A percentile compares a stretch with the other conserved stretches of the same genome.
Conservation (phyloP, 2,113 vertebrate species). For the Salvelinus fontinalis region DNA sequence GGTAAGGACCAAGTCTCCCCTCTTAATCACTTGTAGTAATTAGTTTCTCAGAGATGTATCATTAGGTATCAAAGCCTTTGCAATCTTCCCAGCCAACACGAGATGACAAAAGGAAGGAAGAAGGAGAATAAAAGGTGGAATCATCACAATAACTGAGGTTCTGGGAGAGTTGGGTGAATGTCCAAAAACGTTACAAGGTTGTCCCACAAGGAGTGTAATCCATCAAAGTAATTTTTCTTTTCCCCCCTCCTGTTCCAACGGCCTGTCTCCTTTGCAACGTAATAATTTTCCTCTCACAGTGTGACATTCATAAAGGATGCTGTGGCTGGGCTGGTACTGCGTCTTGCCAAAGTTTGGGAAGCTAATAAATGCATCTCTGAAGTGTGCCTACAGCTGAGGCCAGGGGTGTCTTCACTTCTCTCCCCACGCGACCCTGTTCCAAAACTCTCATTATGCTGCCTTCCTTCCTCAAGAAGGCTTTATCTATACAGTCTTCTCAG, state of each 20-base stretch:
- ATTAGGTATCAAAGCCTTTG: slow-evolving; percentile 32
- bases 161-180: slow-evolving; percentile 61
- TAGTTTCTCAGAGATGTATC: slow-evolving; percentile 45
- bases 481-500: not conserved
- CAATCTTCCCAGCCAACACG: slow-evolving; percentile 8
- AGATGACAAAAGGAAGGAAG: slow-evolving; percentile 17
- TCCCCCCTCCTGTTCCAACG: slow-evolving; percentile 40
- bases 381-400: slow-evolving; percentile 43
- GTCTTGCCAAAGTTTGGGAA: slow-evolving; percentile 67
- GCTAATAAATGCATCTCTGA: slow-evolving; percentile 48
- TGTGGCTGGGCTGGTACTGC: slow-evolving; percentile 54
- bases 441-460: not conserved
- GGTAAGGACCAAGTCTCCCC: slow-evolving; percentile 30
- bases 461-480: not conserved
- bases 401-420: not conserved
- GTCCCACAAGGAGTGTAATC: slow-evolving; percentile 76
- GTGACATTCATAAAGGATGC: slow-evolving; percentile 80
- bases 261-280: slow-evolving; percentile 75
- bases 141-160: slow-evolving; percentile 53
- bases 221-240: slow-evolving; percentile 77
- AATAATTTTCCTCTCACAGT: slow-evolving; percentile 79
- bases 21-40: slow-evolving; percentile 52
- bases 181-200: slow-evolving; percentile 81
- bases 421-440: no score
- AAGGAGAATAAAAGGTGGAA: slow-evolving; percentile 31